Percentiles rank a stretch among this genome's conserved stretches.
These are phyloP conservation scores for Erpetoichthys calabaricus DNA, from an alignment of 2,797 vertebrate species.

Conservation along the genomic window DNA sequence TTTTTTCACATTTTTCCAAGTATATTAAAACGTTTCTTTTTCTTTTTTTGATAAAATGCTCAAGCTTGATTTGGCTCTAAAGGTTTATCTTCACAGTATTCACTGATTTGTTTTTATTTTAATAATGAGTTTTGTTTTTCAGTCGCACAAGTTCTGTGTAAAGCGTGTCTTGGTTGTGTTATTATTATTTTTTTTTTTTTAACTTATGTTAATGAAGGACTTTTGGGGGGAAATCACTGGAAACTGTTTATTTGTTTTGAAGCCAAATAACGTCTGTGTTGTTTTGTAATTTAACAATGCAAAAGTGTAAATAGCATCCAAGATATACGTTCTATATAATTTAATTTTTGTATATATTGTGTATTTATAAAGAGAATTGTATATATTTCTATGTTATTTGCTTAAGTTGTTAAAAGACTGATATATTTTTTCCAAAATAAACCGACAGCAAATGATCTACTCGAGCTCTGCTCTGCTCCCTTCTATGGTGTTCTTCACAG, in stretches of 20 bases:
- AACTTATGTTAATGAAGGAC: no score
- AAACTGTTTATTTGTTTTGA: neutral
- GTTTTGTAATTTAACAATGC: slow-evolving; percentile 52
- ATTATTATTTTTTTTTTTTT: slow-evolving; percentile 15
- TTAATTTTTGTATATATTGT: slow-evolving; percentile 44
- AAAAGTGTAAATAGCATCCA: slow-evolving; percentile 45
- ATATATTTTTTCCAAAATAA: slow-evolving; percentile 62
- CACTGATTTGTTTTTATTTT: no score
- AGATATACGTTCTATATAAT: slow-evolving; percentile 51
- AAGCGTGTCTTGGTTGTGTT: neutral
- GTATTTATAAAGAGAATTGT: slow-evolving; percentile 65
- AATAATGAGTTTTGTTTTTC: no score
- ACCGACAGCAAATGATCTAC: slow-evolving; percentile 12
- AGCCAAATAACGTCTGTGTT: slow-evolving; percentile 1
- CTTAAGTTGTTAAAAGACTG: slow-evolving; percentile 33
- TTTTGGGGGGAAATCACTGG: neutral
- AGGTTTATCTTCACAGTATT: no score
- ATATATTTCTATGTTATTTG: slow-evolving; percentile 45
- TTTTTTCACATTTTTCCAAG: no score
- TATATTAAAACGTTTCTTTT: no score
- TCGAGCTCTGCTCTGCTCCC: no score
- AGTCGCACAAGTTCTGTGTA: no score
- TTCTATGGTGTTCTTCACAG: no score
- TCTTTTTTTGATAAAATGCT: no score
- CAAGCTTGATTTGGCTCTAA: no score